phyloP scores from a whole-genome alignment of 2,113 vertebrate genomes.

The Periophthalmodon schlosseri region DNA sequence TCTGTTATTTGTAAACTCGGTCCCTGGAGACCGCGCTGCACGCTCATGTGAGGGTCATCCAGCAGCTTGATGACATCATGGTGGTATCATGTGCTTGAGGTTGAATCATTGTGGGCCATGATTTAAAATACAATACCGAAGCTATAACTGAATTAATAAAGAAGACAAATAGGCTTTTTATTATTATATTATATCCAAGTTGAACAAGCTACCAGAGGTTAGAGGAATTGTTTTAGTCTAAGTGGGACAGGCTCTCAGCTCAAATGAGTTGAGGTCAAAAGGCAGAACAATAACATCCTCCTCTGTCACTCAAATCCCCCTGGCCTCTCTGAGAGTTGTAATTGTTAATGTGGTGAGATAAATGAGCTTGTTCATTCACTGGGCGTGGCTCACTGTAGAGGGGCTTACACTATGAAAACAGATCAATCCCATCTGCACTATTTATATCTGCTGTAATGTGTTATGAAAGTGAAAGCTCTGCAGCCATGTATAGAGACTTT shows the following conservation, averaged over 20 bases:
- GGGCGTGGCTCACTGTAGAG: slow-evolving; percentile 13
- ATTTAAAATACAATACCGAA: too few species aligned
- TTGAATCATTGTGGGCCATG: neutral
- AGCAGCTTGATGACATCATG: slow-evolving; percentile 50
- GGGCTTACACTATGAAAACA: slow-evolving; percentile 7
- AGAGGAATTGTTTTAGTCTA: slow-evolving; percentile 35
- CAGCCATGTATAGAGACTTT: neutral
- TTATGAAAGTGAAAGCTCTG: slow-evolving; percentile 4
- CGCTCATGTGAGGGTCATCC: slow-evolving; percentile 27
- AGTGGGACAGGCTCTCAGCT: slow-evolving; percentile 23
- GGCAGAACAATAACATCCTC: slow-evolving; percentile 37
- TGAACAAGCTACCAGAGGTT: slow-evolving; percentile 26
- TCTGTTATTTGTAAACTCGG: slow-evolving; percentile 23
- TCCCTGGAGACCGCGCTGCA: slow-evolving; percentile 17
- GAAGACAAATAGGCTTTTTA: too few species aligned
- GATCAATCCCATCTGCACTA: neutral
- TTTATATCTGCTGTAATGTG: slow-evolving; percentile 1
- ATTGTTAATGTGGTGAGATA: slow-evolving; percentile 15
- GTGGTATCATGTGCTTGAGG: slow-evolving; percentile 43
- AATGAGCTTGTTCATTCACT: slow-evolving; percentile 12
- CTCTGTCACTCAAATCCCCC: slow-evolving; percentile 41
- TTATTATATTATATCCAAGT: slow-evolving; percentile 20
- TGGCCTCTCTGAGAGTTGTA: slow-evolving; percentile 4
- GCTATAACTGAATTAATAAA: too few species aligned
- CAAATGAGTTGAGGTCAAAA: slow-evolving; percentile 35